Conservation (phyloP, 2,113 vertebrate genomes). For the Maccullochella peelii region DNA sequence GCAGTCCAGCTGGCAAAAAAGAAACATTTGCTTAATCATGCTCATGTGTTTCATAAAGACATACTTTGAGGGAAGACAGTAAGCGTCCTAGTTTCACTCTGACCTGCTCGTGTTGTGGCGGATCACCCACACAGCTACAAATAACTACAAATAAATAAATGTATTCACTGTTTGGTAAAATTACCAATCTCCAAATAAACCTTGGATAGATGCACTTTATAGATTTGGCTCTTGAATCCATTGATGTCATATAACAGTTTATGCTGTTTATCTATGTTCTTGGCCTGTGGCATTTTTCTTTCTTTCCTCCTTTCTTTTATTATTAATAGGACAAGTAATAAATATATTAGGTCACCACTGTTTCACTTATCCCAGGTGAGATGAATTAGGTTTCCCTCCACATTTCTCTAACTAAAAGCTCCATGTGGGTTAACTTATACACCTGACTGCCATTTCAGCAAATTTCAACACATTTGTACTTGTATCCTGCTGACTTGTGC, state of each 20-base stretch:
- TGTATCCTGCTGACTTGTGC: slow-evolving; percentile 56
- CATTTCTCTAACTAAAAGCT: slow-evolving; percentile 56
- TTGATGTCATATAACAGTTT: not conserved
- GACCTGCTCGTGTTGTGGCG: not conserved
- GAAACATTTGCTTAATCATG: not conserved
- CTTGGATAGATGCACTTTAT: slow-evolving; percentile 15
- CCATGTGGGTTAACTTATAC: slow-evolving; percentile 57
- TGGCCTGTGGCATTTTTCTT: not conserved
- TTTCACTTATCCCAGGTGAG: slow-evolving; percentile 38
- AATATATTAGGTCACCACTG: slow-evolving; percentile 48
- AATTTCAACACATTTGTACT: slow-evolving; percentile 59
- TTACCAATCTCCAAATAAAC: not conserved
- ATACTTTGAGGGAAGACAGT: not conserved
- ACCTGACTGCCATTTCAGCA: slow-evolving; percentile 68
- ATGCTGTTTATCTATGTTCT: slow-evolving; percentile 2
- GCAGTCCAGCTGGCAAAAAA: not conserved
- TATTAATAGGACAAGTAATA: slow-evolving; percentile 12
- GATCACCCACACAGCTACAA: not conserved
- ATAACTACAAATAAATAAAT: not conserved
- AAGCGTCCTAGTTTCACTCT: not conserved
- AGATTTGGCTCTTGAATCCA: slow-evolving; percentile 1
- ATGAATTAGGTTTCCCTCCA: slow-evolving; percentile 42
- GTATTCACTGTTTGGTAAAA: not conserved
- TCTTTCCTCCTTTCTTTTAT: not conserved
- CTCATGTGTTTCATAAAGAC: not conserved